A percentile compares a stretch with the other conserved stretches of the same genome.
Evolutionary conservation across 2,797 vertebrate species (phyloP).

Genomic region (Strix occidentalis): DNA sequence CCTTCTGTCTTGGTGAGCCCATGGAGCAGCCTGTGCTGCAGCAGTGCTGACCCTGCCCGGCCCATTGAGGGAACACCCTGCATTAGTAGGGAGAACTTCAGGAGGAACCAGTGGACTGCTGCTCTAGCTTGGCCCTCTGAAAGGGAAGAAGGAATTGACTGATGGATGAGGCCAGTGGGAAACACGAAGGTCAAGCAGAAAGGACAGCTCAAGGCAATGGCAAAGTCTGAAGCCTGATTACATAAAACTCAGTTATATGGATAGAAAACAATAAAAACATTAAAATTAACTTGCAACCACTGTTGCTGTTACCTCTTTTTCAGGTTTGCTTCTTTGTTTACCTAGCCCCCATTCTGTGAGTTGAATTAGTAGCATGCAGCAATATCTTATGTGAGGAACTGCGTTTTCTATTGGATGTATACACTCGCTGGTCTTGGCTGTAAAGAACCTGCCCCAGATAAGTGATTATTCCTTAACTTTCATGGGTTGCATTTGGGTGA

Average conservation of each 20-base stretch:
- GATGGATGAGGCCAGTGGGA: accelerated
- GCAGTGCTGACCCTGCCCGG: accelerated
- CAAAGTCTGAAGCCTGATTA: neutral
- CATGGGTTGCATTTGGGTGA: neutral
- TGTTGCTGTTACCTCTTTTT: neutral
- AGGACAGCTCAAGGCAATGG: neutral
- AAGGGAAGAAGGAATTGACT: neutral
- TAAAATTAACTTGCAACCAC: neutral
- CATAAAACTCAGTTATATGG: neutral
- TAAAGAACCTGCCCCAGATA: neutral
- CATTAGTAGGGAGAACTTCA: neutral
- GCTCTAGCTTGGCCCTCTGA: neutral
- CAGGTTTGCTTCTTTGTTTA: neutral
- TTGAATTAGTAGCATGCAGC: neutral
- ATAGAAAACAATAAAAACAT: neutral
- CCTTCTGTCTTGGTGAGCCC: neutral
- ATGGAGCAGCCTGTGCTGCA: no score
- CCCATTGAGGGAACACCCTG: neutral
- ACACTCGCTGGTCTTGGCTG: neutral
- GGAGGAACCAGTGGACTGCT: neutral
- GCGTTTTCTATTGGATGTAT: neutral
- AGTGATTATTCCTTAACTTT: neutral
- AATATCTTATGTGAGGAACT: neutral
- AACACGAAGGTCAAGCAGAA: neutral
- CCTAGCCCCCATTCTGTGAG: neutral